Evolutionary conservation across 2,888 invertebrate genomes (phyloP).

Genomic region (Cosmorhoe ocellata): DNA sequence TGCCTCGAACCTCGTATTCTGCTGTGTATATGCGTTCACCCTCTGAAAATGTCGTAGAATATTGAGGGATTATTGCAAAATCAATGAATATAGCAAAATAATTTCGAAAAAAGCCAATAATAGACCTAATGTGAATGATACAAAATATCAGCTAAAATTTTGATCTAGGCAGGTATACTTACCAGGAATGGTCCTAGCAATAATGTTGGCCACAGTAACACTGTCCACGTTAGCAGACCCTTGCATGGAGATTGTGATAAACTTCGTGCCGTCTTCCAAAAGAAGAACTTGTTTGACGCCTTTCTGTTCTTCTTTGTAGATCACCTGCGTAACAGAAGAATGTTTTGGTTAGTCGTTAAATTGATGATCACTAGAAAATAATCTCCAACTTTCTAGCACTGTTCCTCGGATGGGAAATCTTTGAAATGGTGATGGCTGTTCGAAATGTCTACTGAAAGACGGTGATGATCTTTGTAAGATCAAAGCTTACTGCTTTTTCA

Average conservation of each 20-base stretch:
- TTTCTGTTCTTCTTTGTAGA: constrained; percentile 92
- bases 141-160: too few relatives aligned
- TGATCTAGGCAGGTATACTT: constrained; percentile 24
- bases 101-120: too few relatives aligned
- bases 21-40: constrained; percentile 90
- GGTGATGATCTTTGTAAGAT: too few relatives aligned
- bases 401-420: too few relatives aligned
- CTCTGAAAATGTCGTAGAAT: constrained; percentile 77
- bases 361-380: too few relatives aligned
- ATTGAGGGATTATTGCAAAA: too few relatives aligned
- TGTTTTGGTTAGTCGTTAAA: too few relatives aligned
- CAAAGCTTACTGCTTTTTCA: constrained; percentile 28
- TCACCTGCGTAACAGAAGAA: constrained; percentile 81
- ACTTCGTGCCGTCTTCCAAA: constrained; percentile 88
- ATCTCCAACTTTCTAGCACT: too few relatives aligned
- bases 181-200: constrained; percentile 89
- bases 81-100: too few relatives aligned
- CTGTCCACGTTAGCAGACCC: constrained; percentile 84
- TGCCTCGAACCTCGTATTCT: constrained; percentile 89
- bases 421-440: too few relatives aligned
- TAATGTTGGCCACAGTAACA: constrained; percentile 84
- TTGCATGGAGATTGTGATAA: constrained; percentile 88
- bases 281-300: constrained; percentile 89
- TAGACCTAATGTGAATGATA: too few relatives aligned
- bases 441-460: too few relatives aligned